Evolutionary conservation across 64 coral and sea anemone species (phyloP).

Genomic region (Montipora capricornis): DNA sequence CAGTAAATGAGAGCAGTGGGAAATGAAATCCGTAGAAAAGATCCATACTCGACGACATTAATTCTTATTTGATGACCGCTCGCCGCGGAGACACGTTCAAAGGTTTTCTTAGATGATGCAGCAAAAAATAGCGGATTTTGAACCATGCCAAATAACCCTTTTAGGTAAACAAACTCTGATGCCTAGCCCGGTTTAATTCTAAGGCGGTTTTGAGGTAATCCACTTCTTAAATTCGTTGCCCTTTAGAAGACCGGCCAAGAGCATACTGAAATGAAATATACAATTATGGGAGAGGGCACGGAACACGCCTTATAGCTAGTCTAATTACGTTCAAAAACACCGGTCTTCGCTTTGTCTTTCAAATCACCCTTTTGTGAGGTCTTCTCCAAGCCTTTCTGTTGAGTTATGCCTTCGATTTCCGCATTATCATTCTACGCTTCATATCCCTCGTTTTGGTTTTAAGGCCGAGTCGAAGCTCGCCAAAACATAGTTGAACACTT

Average conservation of each 20-base stretch:
- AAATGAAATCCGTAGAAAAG: background rate
- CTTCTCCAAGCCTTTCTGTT: conserved; percentile 1
- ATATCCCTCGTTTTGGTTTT: conserved; percentile 17
- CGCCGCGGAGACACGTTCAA: background rate
- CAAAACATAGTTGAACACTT: background rate
- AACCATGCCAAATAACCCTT: conserved; percentile 85
- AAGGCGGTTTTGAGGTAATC: conserved; percentile 92
- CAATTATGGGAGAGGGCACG: conserved; percentile 80
- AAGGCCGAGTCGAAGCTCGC: background rate
- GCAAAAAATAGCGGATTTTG: conserved; percentile 87
- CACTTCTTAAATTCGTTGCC: conserved; percentile 73
- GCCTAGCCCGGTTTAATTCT: conserved; percentile 75
- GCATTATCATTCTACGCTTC: conserved; percentile 60
- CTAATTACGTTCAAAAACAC: conserved; percentile 89
- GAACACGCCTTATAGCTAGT: conserved; percentile 70
- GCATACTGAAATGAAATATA: conserved; percentile 90
- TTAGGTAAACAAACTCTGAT: conserved; percentile 85
- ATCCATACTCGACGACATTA: background rate
- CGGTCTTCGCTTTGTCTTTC: conserved; percentile 82
- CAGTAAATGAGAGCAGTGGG: background rate
- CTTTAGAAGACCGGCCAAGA: conserved; percentile 49
- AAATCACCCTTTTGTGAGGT: conserved; percentile 59
- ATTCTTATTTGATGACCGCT: background rate
- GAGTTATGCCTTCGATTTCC: conserved; percentile 61
- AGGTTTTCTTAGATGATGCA: background rate